Base-by-base conservation (phyloP, 2,888 invertebrate genomes). In the Willowsia nigromaculata region DNA sequence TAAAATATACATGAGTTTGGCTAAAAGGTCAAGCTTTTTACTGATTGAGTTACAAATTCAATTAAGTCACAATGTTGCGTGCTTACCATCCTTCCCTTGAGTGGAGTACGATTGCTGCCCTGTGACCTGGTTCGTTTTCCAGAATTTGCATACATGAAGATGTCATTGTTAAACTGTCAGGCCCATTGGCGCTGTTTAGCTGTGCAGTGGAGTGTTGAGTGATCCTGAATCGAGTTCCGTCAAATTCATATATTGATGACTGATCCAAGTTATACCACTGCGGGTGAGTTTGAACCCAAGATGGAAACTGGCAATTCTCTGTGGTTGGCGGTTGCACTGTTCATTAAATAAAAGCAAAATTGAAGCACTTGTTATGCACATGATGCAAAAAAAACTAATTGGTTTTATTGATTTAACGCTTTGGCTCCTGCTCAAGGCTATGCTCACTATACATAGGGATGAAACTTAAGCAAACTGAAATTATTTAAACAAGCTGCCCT, bases 181-280 rank as follows among this genome's bases (percentile, higher is more conserved):
- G 80, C 27, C 85, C 90, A 33, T 85, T 89, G 18, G 59, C 83
- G 78, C 68, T 83, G 71, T 90, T 56, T 50, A 56, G 50, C 37
- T 85, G 78, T 50, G n/a, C 62, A 47, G 85, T 47, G 11, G 91
- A 88, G 43, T 65, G 74, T 83, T 92, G 92, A 53, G 88, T 91
- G 65, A 91, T 78, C 37, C 89, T 74, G 59, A 92, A 89, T 53
- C 71, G 86, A 59, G 82, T 81, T 13, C 53, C 43, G 15, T 91
- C 97, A 94, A 97, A 97, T 92, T 96, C 96, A 95, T 97, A 98
- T 93, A 97, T 96, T 93, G 96, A 96, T 93, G 96, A 96, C 94
- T 97, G 96, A 95, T 98, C 97, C 93, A 98, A 95, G 65, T 97
- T 97, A 94, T 97, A 97, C 98, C 98, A 98, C 93, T 97, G 97